Evolutionary conservation across 2,888 invertebrate genomes (phyloP).

Genomic region (Thera obeliscata): DNA sequence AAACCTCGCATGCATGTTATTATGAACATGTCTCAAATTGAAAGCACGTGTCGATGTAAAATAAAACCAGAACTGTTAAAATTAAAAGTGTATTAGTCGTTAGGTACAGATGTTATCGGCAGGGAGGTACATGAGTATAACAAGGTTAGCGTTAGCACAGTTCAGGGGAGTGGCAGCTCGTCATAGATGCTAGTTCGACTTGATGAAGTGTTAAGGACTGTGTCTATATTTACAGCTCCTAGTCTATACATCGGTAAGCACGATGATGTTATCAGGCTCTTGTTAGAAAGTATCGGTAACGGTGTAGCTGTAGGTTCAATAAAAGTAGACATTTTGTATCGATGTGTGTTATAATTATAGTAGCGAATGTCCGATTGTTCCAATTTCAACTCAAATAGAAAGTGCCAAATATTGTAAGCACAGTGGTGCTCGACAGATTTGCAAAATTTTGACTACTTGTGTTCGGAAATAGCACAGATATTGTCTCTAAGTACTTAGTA

Average conservation of each 20-base stretch:
- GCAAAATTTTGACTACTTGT: conserved; percentile 77
- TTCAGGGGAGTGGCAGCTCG: conserved; percentile 45
- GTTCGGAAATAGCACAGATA: conserved; percentile 64
- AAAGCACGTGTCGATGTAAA: conserved; percentile 41
- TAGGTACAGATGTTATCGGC: conserved; percentile 37
- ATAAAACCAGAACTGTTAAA: conserved; percentile 38
- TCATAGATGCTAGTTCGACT: conserved; percentile 41
- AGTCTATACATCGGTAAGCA: conserved; percentile 1
- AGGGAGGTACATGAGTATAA: conserved; percentile 36
- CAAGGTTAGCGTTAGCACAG: conserved; percentile 47
- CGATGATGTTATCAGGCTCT: conserved; percentile 38
- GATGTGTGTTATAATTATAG: conserved; percentile 53
- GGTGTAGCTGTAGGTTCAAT: conserved; percentile 47
- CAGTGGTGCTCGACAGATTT: conserved; percentile 80
- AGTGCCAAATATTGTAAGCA: conserved; percentile 82
- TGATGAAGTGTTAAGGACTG: conserved; percentile 46
- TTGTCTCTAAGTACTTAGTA: conserved; percentile 50
- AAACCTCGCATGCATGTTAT: conserved; percentile 18
- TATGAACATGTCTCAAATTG: conserved; percentile 16
- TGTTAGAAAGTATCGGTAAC: conserved; percentile 47
- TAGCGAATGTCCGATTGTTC: conserved; percentile 58
- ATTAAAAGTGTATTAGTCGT: conserved; percentile 40
- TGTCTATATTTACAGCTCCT: conserved; percentile 56
- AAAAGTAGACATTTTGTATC: conserved; percentile 36
- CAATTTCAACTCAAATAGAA: conserved; percentile 65